phyloP scores from a whole-genome alignment of 2,797 vertebrate species.

The Poliocrania exsul region DNA sequence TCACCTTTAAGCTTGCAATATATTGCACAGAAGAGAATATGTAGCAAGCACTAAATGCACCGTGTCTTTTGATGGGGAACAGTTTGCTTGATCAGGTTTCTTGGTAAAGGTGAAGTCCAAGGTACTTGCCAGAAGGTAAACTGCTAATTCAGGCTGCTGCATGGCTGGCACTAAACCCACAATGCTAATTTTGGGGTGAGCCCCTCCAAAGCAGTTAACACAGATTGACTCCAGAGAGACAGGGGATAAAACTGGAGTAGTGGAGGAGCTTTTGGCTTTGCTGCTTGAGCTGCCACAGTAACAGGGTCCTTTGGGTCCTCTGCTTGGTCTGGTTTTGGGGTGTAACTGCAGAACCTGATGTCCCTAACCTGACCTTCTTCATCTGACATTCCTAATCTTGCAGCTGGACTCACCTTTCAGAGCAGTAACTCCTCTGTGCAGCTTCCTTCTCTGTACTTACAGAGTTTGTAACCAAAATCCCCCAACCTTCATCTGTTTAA shows the following conservation, averaged over 20 bases:
- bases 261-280: not conserved
- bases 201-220: not conserved
- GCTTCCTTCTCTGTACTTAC: not conserved
- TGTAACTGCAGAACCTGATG: not conserved
- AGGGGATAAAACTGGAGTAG: not conserved
- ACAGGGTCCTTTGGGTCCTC: not conserved
- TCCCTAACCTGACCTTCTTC: not conserved
- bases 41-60: conserved; percentile 47
- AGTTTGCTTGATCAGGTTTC: conserved; percentile 41
- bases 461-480: not conserved
- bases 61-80: not conserved
- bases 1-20: conserved; percentile 61
- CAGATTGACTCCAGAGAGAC: not conserved
- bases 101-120: conserved; percentile 18
- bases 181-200: not conserved
- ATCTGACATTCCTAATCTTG: not conserved
- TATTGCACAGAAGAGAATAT: conserved; percentile 58
- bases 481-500: not conserved
- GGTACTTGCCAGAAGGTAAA: conserved; percentile 11
- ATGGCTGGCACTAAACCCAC: conserved; percentile 36
- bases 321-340: not conserved
- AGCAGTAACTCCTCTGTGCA: not conserved
- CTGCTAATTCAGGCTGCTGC: conserved; percentile 27
- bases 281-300: not conserved
- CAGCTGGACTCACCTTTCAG: not conserved